phyloP scores from a whole-genome alignment of 2,797 vertebrate species.

The Pempheris klunzingeri region DNA sequence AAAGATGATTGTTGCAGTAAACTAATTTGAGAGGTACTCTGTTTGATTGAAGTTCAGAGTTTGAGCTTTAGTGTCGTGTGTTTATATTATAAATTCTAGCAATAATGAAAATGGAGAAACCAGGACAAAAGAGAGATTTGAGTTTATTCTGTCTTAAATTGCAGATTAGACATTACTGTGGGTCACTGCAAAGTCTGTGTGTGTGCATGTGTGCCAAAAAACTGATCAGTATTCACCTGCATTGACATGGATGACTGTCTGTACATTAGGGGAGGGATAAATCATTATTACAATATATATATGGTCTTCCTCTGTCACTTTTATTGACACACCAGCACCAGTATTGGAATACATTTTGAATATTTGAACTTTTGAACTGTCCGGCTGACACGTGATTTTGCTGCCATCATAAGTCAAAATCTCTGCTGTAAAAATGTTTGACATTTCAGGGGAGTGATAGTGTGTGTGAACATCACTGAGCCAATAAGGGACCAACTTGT shows the following conservation, averaged over 20 bases:
- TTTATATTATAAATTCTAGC: neutral
- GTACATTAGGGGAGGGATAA: neutral
- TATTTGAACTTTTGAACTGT: neutral
- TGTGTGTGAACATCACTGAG: neutral
- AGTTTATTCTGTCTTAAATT: neutral
- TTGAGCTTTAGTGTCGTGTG: neutral
- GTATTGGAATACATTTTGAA: neutral
- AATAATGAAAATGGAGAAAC: neutral
- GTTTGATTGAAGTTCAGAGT: constrained; percentile 16
- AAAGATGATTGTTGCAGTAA: neutral
- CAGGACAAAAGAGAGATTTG: neutral
- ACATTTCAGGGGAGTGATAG: neutral
- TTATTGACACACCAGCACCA: neutral
- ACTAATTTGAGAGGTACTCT: constrained; percentile 3
- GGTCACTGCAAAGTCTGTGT: neutral
- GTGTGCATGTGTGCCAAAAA: neutral
- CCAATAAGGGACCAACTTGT: neutral
- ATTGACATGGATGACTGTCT: neutral
- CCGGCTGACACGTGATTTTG: neutral
- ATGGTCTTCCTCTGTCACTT: neutral
- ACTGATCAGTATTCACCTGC: neutral
- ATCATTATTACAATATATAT: constrained; percentile 19
- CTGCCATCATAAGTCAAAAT: neutral
- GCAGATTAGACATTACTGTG: neutral
- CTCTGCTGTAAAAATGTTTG: neutral